Evolutionary conservation across 2,888 invertebrate genomes (phyloP), one percentile per base, ranked within the genome.

Genomic region (Cerastis leucographa): DNA sequence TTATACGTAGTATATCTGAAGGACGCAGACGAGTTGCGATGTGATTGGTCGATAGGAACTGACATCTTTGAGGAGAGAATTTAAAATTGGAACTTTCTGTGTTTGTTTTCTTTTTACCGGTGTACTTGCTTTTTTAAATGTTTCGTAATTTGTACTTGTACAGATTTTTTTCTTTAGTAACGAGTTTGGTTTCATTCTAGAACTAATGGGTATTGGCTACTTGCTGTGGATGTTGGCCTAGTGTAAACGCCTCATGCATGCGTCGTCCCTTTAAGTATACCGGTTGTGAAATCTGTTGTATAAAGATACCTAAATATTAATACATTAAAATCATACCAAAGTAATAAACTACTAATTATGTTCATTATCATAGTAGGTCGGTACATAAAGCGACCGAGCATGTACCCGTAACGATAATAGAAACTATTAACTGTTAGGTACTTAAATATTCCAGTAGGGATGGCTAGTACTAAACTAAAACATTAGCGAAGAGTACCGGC

Each of bases 401-500:
- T 88, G 81, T 86, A 73, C 67, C 71, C 78, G 71, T 74, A 76
- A 86, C 74, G 79, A 83, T 87, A 83, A 85, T 77, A 80, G 67
- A 78, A 83, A 83, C 83, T 87, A 86, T 88, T 88, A 87, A 79
- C 79, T 75, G 81, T 74, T 77, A 80, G 76, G 71, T 42, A 81
- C 79, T 85, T 83, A 84, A 82, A 81, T 79, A 85, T 84, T 78
- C 80, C 77, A 85, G 74, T 83, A 74, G 85, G 88, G 87, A 90
- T 89, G 77, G 75, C 70, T 69, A 78, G 79, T 42, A 85, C 91
- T 92, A 92, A 93, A 92, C 92, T 92, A 91, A 91, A 92, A 89
- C 90, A 90, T 89, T 89, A 91, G 89, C 90, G 85, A 91, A 91
- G 92, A 91, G 87, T 82, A 88, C 88, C 90, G 89, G 91, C 87